Evolutionary conservation across 2,797 vertebrate genomes (phyloP), one percentile per base, ranked within the genome.

Genomic region (Pangasius djambal): DNA sequence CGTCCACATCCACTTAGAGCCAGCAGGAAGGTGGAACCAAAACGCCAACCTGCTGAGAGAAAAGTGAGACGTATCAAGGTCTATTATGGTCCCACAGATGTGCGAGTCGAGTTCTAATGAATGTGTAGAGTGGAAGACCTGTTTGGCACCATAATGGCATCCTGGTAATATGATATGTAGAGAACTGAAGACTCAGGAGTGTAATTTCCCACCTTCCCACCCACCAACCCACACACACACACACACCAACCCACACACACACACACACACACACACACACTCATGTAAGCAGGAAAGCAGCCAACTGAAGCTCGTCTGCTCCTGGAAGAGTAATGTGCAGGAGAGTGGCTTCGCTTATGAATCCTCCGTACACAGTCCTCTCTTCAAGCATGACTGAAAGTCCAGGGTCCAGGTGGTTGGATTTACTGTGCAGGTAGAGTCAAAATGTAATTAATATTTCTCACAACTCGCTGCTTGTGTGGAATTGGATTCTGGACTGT

Each of bases 361-460:
- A 85, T 88, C 78, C 89, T 92, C 91, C 91, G 13, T 83, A 87
- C 88, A 91, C 90, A 28, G 57, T 85, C 84, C 63, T 88, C 28
- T 92, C 84, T 74, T 83, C 89, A 84, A 87, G 89, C 88, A 83
- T 90, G 88, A 93, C 61, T 88, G 90, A 92, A 87, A 13, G 59
- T 93, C 89, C 91, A 89, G 78, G 91, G 93, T 89, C 90, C 92
- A 85, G 88, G 91, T 90, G 84, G 89, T 88, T 90, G 92, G 90
- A 92, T 96, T 93, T 94, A 95, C 93, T 84, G 91, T 92, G 86
- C 87, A 78, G 91, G 75, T 88, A 88, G 74, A 90, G 84, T 91
- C 86, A 88, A 89, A 91, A 86, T 91, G 89, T 90, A 93, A 96
- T 95, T 94, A 94, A 94, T 95, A 94, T 92, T 89, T 87, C 93